These are phyloP conservation scores for Hirudinaria manillensis DNA, from an alignment of 2,888 invertebrate genomes.

Conservation along the genomic window DNA sequence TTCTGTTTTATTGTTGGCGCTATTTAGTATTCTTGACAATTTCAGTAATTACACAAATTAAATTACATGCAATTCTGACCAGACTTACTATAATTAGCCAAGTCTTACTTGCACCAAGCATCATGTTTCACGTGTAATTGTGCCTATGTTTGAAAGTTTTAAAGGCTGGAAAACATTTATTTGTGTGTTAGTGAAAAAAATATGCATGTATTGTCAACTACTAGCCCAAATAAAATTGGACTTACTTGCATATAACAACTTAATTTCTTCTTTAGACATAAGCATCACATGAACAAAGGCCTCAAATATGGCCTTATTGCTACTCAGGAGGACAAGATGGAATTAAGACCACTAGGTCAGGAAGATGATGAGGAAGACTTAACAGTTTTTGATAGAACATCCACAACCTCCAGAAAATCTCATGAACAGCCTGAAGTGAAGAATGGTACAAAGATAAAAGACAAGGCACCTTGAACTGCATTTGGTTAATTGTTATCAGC, in stretches of 20 bases:
- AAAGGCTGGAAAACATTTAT: no score
- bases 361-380: slow-evolving; percentile 32
- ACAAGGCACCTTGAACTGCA: neutral
- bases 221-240: no score
- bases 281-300: slow-evolving; percentile 11
- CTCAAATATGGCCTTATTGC: slow-evolving; percentile 27
- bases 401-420: neutral
- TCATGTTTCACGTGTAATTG: no score
- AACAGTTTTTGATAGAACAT: slow-evolving; percentile 28
- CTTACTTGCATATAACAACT: neutral
- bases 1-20: neutral
- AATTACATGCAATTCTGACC: neutral
- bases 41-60: slow-evolving; percentile 3
- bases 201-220: no score
- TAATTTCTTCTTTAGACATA: neutral
- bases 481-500: neutral
- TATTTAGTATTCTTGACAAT: neutral
- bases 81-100: no score
- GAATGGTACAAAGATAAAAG: slow-evolving; percentile 2
- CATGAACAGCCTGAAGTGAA: neutral
- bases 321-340: slow-evolving; percentile 12
- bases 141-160: no score
- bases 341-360: slow-evolving; percentile 17
- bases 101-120: no score
- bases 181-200: no score